Base-by-base conservation (phyloP, 2,888 invertebrate genomes). In the Chouioia cunea region DNA sequence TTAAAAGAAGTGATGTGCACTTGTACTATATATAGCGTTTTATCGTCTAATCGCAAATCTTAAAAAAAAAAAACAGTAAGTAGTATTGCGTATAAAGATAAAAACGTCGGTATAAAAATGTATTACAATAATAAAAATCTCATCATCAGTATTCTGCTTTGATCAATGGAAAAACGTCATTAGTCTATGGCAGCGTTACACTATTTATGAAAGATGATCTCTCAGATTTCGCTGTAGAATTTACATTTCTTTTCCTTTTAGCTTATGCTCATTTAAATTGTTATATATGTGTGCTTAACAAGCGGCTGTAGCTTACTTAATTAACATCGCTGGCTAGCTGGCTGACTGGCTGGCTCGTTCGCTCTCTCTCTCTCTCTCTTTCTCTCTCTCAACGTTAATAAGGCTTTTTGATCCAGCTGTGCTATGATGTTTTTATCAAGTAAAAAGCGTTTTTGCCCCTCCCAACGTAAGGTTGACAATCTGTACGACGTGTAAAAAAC, bases 321-420 rank as follows among this genome's bases (percentile, higher is more conserved):
- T 53, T 52, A 64, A 65, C 46, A 65, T 60, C 36, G 65, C 68
- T 68, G 71, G 72, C 43, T n/a, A n/a, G n/a, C n/a, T n/a, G n/a
- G n/a, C n/a, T n/a, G n/a, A n/a, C n/a, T n/a, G n/a, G n/a, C n/a
- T n/a, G n/a, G n/a, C n/a, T n/a, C n/a, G n/a, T n/a, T n/a, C n/a
- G n/a, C n/a, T n/a, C n/a, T n/a, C n/a, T n/a, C n/a, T n/a, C n/a
- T n/a, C n/a, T n/a, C n/a, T n/a, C n/a, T n/a, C n/a, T n/a, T n/a
- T n/a, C n/a, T 44, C 46, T 57, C 36, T 65, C 8, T 59, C 48
- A 65, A 72, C 56, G 36, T 62, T 67, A 62, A 76, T 82, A 83
- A 83, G 82, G 83, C 83, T 80, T 77, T 79, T 83, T 82, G 82
- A 82, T 83, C 81, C 80, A 77, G 79, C 79, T 76, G 36, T 36